Conservation (phyloP, 2,797 vertebrate genomes). For the Sus cebifrons region DNA sequence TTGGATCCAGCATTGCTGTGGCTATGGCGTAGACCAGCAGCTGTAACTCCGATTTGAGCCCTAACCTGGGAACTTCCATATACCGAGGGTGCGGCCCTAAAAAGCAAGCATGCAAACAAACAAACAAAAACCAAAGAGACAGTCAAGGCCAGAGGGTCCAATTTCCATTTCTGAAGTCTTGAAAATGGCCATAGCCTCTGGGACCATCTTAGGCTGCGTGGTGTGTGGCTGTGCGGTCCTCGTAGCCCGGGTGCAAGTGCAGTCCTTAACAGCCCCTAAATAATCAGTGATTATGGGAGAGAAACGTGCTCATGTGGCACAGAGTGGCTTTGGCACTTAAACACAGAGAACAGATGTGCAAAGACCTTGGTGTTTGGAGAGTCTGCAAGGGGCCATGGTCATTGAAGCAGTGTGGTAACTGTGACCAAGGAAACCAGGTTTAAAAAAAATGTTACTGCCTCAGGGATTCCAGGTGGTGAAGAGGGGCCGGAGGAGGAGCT, state of each 20-base stretch:
- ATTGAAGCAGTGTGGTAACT: not conserved
- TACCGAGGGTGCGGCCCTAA: too few species aligned
- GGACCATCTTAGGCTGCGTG: not conserved
- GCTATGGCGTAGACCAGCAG: too few species aligned
- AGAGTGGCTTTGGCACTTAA: not conserved
- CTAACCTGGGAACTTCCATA: too few species aligned
- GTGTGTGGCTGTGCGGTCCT: accelerated
- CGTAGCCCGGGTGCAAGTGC: accelerated
- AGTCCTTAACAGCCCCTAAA: not conserved
- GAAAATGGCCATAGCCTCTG: accelerated
- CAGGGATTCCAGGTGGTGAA: not conserved
- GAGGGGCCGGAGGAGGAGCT: not conserved
- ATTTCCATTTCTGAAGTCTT: not conserved
- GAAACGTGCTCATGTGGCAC: not conserved
- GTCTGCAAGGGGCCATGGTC: not conserved
- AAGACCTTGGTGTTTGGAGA: not conserved
- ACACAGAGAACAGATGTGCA: not conserved
- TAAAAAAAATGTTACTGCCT: not conserved
- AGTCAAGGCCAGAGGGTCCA: not conserved
- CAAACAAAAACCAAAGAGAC: not conserved
- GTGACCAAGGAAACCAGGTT: not conserved
- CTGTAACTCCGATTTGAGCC: too few species aligned
- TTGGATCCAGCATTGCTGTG: too few species aligned
- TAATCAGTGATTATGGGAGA: accelerated
- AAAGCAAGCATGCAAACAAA: too few species aligned